phyloP scores from a whole-genome alignment of 1,140 invertebrate species.

The Acarapis woodi region DNA sequence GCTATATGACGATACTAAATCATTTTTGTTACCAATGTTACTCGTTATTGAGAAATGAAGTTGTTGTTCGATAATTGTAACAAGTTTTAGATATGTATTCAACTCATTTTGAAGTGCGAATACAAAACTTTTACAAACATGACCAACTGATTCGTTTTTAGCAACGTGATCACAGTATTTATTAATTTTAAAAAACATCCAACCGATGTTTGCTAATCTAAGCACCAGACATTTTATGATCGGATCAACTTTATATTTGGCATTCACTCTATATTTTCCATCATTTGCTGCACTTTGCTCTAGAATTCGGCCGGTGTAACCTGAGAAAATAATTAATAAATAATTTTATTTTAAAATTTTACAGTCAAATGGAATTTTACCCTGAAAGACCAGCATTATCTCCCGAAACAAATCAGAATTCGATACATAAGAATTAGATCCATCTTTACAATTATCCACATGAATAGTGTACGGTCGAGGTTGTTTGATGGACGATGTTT shows the following conservation, averaged over 20 bases:
- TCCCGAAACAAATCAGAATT: not conserved
- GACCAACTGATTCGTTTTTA: constrained; percentile 24
- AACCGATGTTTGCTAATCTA: constrained; percentile 50
- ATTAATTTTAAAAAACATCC: constrained; percentile 45
- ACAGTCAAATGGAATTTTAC: constrained; percentile 46
- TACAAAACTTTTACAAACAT: constrained; percentile 56
- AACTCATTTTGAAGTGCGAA: constrained; percentile 53
- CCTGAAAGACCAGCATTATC: constrained; percentile 17
- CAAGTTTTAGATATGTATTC: constrained; percentile 52
- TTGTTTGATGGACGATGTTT: too few species aligned
- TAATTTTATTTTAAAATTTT: too few species aligned
- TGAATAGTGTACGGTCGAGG: constrained; percentile 4
- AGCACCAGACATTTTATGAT: constrained; percentile 23
- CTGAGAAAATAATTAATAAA: too few species aligned
- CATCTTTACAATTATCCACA: constrained; percentile 2
- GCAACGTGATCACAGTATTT: constrained; percentile 29
- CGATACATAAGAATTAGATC: not conserved
- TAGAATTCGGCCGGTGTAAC: constrained; percentile 41
- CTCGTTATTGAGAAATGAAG: constrained; percentile 18
- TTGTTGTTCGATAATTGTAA: constrained; percentile 57
- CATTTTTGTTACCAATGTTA: not conserved
- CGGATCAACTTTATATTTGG: constrained; percentile 4
- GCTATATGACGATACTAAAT: constrained; percentile 22
- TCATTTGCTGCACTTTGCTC: constrained; percentile 31
- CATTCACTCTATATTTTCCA: constrained; percentile 7